Evolutionary conservation across 2,888 invertebrate species (phyloP), one percentile per base, ranked within the genome.

Genomic region (Parnassius glacialis): DNA sequence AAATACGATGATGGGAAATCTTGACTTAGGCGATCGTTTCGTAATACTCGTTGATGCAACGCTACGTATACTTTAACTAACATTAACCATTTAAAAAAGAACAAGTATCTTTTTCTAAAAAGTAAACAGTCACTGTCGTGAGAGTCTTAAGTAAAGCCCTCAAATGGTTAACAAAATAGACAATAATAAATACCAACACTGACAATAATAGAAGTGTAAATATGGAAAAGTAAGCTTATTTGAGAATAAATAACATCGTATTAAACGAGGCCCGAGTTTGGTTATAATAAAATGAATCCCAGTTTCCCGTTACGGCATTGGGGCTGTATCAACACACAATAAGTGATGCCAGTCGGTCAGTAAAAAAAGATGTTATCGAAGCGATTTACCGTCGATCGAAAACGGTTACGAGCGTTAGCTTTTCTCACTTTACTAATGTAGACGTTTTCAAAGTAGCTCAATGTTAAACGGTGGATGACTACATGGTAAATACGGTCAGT

Each of bases 381-480:
- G 72, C 84, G 83, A 90, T 89, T 87, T 87, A 89, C 84, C 78
- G 80, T 70, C 85, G 79, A 89, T 88, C 82, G 82, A 78, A 78
- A 83, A 81, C 75, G 83, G 84, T 86, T 84, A 87, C 83, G 83
- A 84, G 84, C 85, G 84, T 85, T 83, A 87, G 84, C 87, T 87
- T 89, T 90, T 90, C 89, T 90, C 90, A 89, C 90, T 85, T 84
- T 71, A 87, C 89, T 89, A 90, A 90, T 90, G 89, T 89, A 88
- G 88, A 87, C 83, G 86, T 90, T 85, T 82, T 85, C 82, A 87
- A 89, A 90, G 88, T 90, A 90, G 90, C 87, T 76, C 83, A 74
- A 75, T 78, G 87, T 87, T 90, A 87, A 90, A 84, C 83, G 84
- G 86, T 80, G 81, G 82, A 87, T 89, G 85, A 89, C 83, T 80